Evolutionary conservation across 2,797 vertebrate genomes (phyloP).

Genomic region (Threskiornis aethiopicus): DNA sequence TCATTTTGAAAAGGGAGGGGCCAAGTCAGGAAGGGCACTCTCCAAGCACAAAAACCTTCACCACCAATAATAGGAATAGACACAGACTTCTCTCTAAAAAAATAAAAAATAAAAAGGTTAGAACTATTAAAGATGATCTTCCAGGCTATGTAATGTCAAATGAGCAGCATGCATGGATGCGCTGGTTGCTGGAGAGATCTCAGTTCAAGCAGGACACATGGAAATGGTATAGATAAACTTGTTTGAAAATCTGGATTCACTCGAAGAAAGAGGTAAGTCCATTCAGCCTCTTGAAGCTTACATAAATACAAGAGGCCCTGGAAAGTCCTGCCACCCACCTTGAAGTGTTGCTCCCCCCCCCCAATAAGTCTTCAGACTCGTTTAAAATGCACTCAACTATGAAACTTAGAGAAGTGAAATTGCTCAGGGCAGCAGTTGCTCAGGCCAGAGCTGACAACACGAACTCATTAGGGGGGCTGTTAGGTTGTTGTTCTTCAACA

Average conservation of each 20-base stretch:
- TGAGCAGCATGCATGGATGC: neutral
- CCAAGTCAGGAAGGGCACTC: neutral
- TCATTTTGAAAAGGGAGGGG: slow-evolving; percentile 75
- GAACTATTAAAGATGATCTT: neutral
- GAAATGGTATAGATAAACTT: neutral
- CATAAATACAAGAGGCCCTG: slow-evolving; percentile 46
- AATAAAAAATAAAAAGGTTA: neutral
- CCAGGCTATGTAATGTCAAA: neutral
- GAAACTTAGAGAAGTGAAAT: slow-evolving; percentile 80
- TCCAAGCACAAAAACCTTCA: neutral
- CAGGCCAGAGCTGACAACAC: slow-evolving; percentile 83
- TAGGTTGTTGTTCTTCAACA: slow-evolving; percentile 80
- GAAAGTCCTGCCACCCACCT: slow-evolving; percentile 41
- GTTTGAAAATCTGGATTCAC: slow-evolving; percentile 4
- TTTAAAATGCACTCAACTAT: slow-evolving; percentile 81
- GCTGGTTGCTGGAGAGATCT: neutral
- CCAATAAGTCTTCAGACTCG: slow-evolving; percentile 14
- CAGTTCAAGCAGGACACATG: neutral
- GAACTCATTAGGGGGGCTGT: slow-evolving; percentile 80
- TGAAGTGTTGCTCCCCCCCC: neutral
- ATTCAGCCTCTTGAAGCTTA: slow-evolving; percentile 31
- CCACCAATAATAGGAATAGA: neutral
- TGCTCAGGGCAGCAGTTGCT: slow-evolving; percentile 79
- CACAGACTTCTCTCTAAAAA: neutral
- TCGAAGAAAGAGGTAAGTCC: slow-evolving; percentile 41